Evolutionary conservation across 2,797 vertebrate species (phyloP).

Genomic region (Hyperoplus immaculatus): DNA sequence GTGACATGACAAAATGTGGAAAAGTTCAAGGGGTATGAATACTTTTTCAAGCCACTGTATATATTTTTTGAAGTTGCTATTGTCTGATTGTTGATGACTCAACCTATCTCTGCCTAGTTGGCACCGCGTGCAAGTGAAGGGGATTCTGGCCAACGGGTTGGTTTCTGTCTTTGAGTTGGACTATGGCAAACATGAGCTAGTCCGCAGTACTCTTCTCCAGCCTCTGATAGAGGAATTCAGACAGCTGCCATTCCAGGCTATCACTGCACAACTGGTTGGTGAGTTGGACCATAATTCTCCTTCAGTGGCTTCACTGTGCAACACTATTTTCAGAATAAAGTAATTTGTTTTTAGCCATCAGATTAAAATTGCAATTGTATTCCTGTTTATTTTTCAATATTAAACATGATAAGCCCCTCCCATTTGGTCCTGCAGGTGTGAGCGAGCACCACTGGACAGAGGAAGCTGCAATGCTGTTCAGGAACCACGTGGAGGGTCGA

Average conservation of each 20-base stretch:
- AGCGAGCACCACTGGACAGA: slow-evolving; percentile 90
- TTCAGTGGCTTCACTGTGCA: neutral
- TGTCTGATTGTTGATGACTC: neutral
- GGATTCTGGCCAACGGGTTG: slow-evolving; percentile 88
- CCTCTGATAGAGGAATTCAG: slow-evolving; percentile 89
- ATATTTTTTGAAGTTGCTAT: neutral
- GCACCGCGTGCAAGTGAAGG: slow-evolving; percentile 93
- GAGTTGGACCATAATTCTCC: slow-evolving; percentile 31
- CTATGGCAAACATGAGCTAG: slow-evolving; percentile 92
- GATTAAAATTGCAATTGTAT: neutral
- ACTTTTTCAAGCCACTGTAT: neutral
- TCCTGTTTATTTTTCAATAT: neutral
- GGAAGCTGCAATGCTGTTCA: slow-evolving; percentile 93
- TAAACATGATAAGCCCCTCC: neutral
- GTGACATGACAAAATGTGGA: too few relatives aligned
- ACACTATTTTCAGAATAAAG: too few relatives aligned
- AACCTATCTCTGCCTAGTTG: slow-evolving; percentile 82
- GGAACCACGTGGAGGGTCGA: slow-evolving; percentile 93
- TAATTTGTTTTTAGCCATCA: neutral
- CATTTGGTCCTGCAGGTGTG: slow-evolving; percentile 69
- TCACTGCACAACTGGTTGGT: slow-evolving; percentile 94
- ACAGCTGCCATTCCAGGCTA: slow-evolving; percentile 93
- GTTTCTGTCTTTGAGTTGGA: slow-evolving; percentile 94
- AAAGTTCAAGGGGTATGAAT: too few relatives aligned
- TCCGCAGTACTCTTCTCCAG: slow-evolving; percentile 84